Conservation (phyloP, 2,113 vertebrate genomes). For the Orthonyx spaldingii region DNA sequence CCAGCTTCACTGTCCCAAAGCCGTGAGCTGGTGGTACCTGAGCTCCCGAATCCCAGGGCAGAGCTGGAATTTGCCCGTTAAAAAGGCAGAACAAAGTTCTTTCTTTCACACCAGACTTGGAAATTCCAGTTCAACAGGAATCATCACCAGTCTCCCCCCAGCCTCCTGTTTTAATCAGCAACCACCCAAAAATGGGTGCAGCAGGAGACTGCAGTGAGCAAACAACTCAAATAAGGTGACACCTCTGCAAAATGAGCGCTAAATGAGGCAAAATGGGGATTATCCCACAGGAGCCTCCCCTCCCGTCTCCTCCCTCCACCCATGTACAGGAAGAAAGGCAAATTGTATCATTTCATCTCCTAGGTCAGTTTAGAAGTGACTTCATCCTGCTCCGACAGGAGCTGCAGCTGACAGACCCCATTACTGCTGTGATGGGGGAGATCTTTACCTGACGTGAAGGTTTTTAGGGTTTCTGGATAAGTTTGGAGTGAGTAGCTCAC, state of each 20-base stretch:
- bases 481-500: not conserved
- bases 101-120: not conserved
- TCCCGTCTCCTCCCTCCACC: not conserved
- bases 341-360: not conserved
- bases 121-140: slow-evolving; percentile 43
- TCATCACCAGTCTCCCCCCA: not conserved
- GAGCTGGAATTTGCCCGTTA: not conserved
- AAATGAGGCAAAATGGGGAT: not conserved
- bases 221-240: not conserved
- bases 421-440: not conserved
- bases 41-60: not conserved
- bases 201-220: not conserved
- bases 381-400: not conserved
- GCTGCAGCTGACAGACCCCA: not conserved
- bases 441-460: not conserved
- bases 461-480: not conserved
- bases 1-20: not conserved
- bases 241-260: not conserved
- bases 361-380: not conserved
- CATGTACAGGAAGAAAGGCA: not conserved
- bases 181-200: not conserved
- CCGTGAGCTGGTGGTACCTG: accelerated
- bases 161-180: slow-evolving; percentile 16
- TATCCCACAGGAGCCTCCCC: not conserved
- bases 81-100: not conserved